Evolutionary conservation across 1,140 invertebrate species (phyloP), one percentile per base, ranked within the genome.

Genomic region (Chironomus tepperi): DNA sequence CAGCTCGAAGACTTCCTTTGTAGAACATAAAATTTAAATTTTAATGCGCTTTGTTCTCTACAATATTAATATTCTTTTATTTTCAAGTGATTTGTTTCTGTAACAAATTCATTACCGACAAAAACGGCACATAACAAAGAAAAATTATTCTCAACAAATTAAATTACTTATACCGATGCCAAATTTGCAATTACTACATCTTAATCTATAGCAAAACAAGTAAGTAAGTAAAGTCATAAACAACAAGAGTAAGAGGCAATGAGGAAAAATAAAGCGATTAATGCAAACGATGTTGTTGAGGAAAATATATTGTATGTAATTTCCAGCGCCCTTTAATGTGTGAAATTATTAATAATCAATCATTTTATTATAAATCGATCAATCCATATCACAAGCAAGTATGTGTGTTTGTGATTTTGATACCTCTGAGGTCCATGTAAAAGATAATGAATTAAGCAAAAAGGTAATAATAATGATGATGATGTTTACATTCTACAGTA

Each of bases 271-370:
- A 2, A 70, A 70, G 65, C 19, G 16, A 70, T 70, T 70, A 70
- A 70, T 57, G 47, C 47, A 70, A 70, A 70, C 24, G 24, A 34
- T 34, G 24, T 34, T 2, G 24, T 34, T 2, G 24, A 34, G 24
- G 5, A 34, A 34, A 34, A 34, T 34, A 34, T 34, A 34, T 34
- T 34, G 0, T 70, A 18, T 21, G 65, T 70, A 70, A 70, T 70
- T 70, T 70, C 16, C 5, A 70, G 65, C 65, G 65, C 65, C 65
- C 65, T 70, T 70, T 70, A 70, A 70, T 70, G 65, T 70, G 65
- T 70, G 65, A 70, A 70, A 70, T 70, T 70, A 70, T 70, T 19
- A 70, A 70, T 70, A 70, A 70, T 70, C 65, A 70, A 70, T 70
- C 65, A 70, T 70, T 70, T 10, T 16, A 70, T 70, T 21, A 70